phyloP scores from a whole-genome alignment of 1,140 invertebrate genomes.

The Antheraea mylitta region DNA sequence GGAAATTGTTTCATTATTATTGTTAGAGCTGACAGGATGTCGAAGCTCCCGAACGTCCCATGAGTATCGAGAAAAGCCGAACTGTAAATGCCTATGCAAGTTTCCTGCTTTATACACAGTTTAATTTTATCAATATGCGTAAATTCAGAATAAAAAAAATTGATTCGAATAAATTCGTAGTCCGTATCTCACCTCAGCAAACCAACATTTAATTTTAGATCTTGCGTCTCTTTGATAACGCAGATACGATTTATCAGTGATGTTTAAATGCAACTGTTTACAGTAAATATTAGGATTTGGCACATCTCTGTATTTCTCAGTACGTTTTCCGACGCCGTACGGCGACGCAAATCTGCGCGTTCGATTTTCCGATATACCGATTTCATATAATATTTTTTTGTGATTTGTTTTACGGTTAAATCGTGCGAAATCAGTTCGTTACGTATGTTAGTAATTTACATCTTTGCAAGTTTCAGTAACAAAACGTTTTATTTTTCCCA shows the following conservation, averaged over 20 bases:
- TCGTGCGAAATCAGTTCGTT: not conserved
- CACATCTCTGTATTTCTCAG: constrained; percentile 26
- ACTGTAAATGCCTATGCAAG: too few species aligned
- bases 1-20: too few species aligned
- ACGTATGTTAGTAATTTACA: not conserved
- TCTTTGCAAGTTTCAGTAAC: not conserved
- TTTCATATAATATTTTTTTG: constrained; percentile 3
- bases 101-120: too few species aligned
- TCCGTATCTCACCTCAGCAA: not conserved
- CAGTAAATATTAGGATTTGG: constrained; percentile 26
- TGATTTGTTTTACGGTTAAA: not conserved
- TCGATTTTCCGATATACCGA: not conserved
- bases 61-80: too few species aligned
- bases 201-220: not conserved
- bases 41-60: too few species aligned
- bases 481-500: too few species aligned
- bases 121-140: too few species aligned
- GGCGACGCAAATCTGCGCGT: not conserved
- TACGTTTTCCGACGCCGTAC: constrained; percentile 14
- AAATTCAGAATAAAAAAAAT: too few species aligned
- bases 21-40: too few species aligned
- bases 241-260: constrained; percentile 23
- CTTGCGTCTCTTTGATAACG: constrained; percentile 11
- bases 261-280: constrained; percentile 29
- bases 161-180: not conserved